phyloP scores from a whole-genome alignment of 2,797 vertebrate species.

The Halcyon leucocephala region DNA sequence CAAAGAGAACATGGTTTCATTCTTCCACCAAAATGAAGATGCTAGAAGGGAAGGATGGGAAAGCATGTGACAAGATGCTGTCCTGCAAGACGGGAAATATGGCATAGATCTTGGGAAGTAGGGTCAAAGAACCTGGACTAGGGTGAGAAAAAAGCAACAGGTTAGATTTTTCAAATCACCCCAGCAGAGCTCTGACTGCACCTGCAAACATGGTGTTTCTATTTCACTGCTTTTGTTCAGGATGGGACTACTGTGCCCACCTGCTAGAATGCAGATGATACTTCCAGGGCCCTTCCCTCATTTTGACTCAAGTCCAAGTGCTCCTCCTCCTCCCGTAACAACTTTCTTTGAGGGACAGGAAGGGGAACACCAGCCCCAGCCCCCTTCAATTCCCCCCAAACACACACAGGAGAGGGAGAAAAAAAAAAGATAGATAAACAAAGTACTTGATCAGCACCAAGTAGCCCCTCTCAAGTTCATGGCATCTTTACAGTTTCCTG shows the following conservation, averaged over 20 bases:
- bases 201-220: not conserved
- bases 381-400: not conserved
- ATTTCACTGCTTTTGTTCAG: not conserved
- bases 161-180: not conserved
- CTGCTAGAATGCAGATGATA: not conserved
- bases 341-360: not conserved
- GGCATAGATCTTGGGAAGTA: not conserved
- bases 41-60: not conserved
- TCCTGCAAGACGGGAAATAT: not conserved
- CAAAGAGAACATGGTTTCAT: not conserved
- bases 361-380: not conserved
- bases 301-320: not conserved
- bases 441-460: not conserved
- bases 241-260: not conserved
- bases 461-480: fast-evolving
- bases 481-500: not conserved
- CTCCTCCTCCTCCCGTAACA: not conserved
- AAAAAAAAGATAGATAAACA: not conserved
- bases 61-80: not conserved
- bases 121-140: not conserved
- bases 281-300: not conserved
- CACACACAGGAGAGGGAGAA: not conserved
- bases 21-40: not conserved
- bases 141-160: not conserved
- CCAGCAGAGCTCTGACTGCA: not conserved